These are phyloP conservation scores for Corythornis leucogaster DNA, from an alignment of 2,797 vertebrate species.

Conservation along the genomic window DNA sequence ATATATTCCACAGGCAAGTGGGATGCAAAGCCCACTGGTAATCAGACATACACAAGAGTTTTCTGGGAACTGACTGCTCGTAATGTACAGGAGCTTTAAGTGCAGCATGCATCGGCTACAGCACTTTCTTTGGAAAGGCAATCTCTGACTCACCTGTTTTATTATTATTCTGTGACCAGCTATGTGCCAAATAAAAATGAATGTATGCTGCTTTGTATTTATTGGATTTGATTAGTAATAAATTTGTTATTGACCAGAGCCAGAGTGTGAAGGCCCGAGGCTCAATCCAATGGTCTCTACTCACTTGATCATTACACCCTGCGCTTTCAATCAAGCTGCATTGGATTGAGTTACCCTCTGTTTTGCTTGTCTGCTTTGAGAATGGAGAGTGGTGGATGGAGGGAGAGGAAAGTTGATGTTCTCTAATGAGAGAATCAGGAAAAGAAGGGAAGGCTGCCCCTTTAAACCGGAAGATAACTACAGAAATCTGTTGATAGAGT, in stretches of 20 bases:
- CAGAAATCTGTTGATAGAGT: background rate
- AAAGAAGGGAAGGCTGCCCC: background rate
- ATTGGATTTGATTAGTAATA: slow-evolving; percentile 75
- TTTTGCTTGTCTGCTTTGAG: slow-evolving; percentile 18
- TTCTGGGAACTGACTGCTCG: background rate
- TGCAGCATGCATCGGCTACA: background rate
- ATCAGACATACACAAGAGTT: background rate
- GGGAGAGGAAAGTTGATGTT: background rate
- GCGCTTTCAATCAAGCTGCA: slow-evolving; percentile 36
- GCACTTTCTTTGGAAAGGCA: background rate
- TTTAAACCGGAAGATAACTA: slow-evolving; percentile 1
- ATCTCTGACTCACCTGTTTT: slow-evolving; percentile 20
- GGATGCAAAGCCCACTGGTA: slow-evolving; percentile 23
- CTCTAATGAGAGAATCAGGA: background rate
- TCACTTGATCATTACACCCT: slow-evolving; percentile 54
- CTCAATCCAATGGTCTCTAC: slow-evolving; percentile 63
- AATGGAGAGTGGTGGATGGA: background rate
- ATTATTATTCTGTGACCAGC: slow-evolving; percentile 32
- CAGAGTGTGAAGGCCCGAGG: slow-evolving; percentile 52
- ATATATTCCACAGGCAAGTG: slow-evolving; percentile 38
- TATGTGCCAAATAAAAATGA: slow-evolving; percentile 70
- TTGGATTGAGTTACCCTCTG: background rate
- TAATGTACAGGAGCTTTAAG: background rate
- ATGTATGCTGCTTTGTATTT: slow-evolving; percentile 70
- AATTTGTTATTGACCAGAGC: slow-evolving; percentile 75